Evolutionary conservation across 2,797 vertebrate species (phyloP), one percentile per base, ranked within the genome.

Genomic region (Coccyzus lansbergi): DNA sequence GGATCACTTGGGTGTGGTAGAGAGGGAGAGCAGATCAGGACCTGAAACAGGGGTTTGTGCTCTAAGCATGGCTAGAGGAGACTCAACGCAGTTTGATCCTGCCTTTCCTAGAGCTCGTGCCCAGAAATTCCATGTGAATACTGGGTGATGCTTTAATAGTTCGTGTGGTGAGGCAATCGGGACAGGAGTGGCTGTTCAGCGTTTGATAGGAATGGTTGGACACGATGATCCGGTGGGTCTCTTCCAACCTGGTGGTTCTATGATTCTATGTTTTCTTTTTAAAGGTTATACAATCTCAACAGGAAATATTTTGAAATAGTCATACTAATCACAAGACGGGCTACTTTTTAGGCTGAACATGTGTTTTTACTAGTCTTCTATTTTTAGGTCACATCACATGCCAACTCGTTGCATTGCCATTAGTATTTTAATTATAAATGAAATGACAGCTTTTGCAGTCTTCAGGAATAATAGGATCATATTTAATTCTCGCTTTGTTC

Each of bases 251-350:
- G n/a, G n/a, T n/a, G n/a, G n/a, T n/a, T n/a, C n/a, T n/a, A n/a
- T n/a, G n/a, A n/a, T n/a, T n/a, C n/a, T n/a, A n/a, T n/a, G n/a
- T 10, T 81, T 92, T 92, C 29, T 68, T 85, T 75, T 86, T 38
- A 74, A 85, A 86, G 36, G 26, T 74, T 94, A 29, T 88, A 91
- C 25, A 63, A 38, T 90, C 56, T 88, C 83, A 95, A 95, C 92
- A 96, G 94, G 96, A 97, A 96, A 95, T 92, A 94, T 90, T 96
- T 97, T 95, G 85, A 94, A 97, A 95, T 84, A 46, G 67, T 76
- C 67, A 64, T 52, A 70, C 36, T 81, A 77, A 94, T 96, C 96
- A 97, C 87, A 93, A 95, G 95, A 94, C 80, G 78, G 65, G 81
- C 36, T 68, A 55, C 59, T 84, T 76, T 95, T 72, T 42, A 52